Evolutionary conservation across 2,888 invertebrate genomes (phyloP), one percentile per base, ranked within the genome.

Genomic region (Hylaea fasciaria): DNA sequence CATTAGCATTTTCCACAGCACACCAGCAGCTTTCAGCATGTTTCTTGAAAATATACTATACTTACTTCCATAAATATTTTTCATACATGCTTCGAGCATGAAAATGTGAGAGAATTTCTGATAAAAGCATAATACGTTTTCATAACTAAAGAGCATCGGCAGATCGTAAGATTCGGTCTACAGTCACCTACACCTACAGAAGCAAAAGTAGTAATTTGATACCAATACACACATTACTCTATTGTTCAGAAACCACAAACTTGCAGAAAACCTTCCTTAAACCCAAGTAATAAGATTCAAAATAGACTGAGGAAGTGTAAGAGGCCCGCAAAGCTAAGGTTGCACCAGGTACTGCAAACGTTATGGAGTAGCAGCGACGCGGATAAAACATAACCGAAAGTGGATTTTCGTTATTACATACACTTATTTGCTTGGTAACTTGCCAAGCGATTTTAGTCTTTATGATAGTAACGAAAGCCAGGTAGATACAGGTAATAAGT

Each of bases 371-470:
- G 77, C 77, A 80, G 76, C 72, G 76, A 79, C 70, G 79, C 78
- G 74, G 79, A 84, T 83, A 83, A 85, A 85, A 83, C 80, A 83
- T 82, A 83, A 80, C 81, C 73, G 78, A 82, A 84, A 83, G 83
- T 81, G 81, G 83, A 83, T 85, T 83, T 82, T 82, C 77, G 80
- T 81, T 83, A 85, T 82, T 81, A 80, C 78, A 72, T 70, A 74
- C 74, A 80, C 80, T 78, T 78, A 74, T 52, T 52, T 45, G 67
- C 65, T 76, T 82, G 80, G 77, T 71, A 49, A 61, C 52, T 51
- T 76, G 84, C 82, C 82, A 83, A 74, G 69, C 76, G 63, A 81
- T 77, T 80, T 70, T 73, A 71, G 72, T 53, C 78, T 81, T 79
- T 85, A 83, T 41, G n/a, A 45, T 9, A 7, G 29, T 16, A 3